These are phyloP conservation scores for Lipophrys pholis DNA, from an alignment of 2,113 vertebrate species.

Conservation along the genomic window DNA sequence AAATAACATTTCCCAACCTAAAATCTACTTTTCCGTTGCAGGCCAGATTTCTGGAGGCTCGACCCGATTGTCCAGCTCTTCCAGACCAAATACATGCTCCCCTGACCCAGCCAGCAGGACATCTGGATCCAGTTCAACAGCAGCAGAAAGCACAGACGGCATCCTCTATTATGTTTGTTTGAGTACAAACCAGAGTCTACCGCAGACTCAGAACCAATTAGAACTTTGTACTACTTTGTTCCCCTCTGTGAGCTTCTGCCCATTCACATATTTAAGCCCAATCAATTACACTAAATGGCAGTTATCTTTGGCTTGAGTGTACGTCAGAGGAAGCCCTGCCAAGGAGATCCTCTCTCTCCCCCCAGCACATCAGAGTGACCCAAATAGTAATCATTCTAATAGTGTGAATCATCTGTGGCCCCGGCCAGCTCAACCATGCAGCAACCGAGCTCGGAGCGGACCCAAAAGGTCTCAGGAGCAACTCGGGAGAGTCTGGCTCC, in stretches of 20 bases:
- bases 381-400: constrained; percentile 77
- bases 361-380: constrained; percentile 70
- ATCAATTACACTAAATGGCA: constrained; percentile 57
- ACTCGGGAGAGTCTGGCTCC: constrained; percentile 35
- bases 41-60: constrained; percentile 41
- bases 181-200: constrained; percentile 11
- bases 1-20: constrained; percentile 9
- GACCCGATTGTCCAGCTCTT: constrained; percentile 39
- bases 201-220: constrained; percentile 42
- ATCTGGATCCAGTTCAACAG: constrained; percentile 51
- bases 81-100: constrained; percentile 46
- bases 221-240: constrained; percentile 41
- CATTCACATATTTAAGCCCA: constrained; percentile 40
- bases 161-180: constrained; percentile 24
- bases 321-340: constrained; percentile 63
- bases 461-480: constrained; percentile 26
- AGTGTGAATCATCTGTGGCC: constrained; percentile 67
- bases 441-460: constrained; percentile 34
- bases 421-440: constrained; percentile 41
- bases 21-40: constrained; percentile 26
- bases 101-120: constrained; percentile 41
- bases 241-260: constrained; percentile 39
- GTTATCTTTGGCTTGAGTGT: constrained; percentile 63
- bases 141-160: constrained; percentile 10
- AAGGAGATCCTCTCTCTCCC: constrained; percentile 68